Percentiles rank a stretch among this genome's conserved stretches.
phyloP scores from a whole-genome alignment of 1,140 invertebrate species.

The Pentalonia nigronervosa region DNA sequence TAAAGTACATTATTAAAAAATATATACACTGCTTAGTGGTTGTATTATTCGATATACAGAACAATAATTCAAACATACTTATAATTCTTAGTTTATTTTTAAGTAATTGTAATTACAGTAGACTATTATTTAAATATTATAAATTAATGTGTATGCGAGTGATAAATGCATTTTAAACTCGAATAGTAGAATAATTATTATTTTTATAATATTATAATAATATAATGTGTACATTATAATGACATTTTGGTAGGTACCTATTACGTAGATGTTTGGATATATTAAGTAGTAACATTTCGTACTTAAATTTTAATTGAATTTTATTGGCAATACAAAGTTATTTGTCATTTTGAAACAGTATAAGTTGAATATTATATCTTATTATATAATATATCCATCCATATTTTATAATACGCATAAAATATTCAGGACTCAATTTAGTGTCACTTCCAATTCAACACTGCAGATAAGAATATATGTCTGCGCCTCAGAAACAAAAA shows the following conservation, averaged over 20 bases:
- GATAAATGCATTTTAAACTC: neutral
- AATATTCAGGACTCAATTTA: neutral
- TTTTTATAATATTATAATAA: neutral
- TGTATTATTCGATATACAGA: neutral
- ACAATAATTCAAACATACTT: neutral
- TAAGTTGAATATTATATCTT: neutral
- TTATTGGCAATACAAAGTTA: neutral
- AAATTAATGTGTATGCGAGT: neutral
- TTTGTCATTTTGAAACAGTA: neutral
- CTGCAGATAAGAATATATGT: no score
- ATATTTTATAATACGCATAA: neutral
- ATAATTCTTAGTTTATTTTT: neutral
- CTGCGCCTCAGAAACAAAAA: neutral
- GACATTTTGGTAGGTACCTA: neutral
- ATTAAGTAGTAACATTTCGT: neutral
- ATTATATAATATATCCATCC: neutral
- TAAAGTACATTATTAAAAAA: constrained; percentile 20
- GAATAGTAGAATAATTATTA: neutral
- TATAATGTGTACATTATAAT: neutral
- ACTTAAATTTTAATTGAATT: neutral
- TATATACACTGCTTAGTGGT: neutral
- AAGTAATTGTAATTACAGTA: neutral
- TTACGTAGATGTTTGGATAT: neutral
- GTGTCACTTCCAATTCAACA: no score
- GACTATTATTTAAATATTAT: neutral